Evolutionary conservation across 1,140 invertebrate species (phyloP), one percentile per base, ranked within the genome.

Genomic region (Drosophila arawakana): DNA sequence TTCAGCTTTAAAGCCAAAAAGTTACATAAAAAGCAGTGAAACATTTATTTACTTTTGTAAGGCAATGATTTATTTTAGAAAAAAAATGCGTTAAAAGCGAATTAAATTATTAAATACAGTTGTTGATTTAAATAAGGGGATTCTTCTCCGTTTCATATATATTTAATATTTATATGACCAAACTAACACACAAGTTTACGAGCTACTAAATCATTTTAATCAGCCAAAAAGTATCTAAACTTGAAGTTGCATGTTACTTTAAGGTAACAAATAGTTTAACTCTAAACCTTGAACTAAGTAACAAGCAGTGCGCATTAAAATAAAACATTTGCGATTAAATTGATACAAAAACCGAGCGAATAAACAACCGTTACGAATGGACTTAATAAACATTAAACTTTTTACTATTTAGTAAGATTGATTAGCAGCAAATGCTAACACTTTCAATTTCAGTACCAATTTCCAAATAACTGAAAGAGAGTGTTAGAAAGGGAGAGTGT

Each of bases 401-500:
- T 82, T 79, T 65, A 68, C 76, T 68, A 39, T 81, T 86, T 68
- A 62, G 72, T 74, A 35, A 58, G 72, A 57, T 70, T 82, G 68
- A 86, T 82, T 73, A 80, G 63, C 72, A 76, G 37, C 55, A 57
- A 66, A 54, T 69, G 86, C 82, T 85, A 66, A 60, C 73, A 85
- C 82, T 85, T 85, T 81, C 72, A 58, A 46, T 85, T 85, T 85
- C 82, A 21, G 18, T 21, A 21, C 18, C 18, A 76, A 71, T 37
- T 59, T 15, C 10, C 30, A 41, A 43, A 37, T 7, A 6, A 25
- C n/a, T 46, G 25, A 65, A 43, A 62, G 66, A 50, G 49, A 30
- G 47, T 6, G 47, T 39, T 4, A 50, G 52, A 66, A n/a, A 15
- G 11, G 30, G 47, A 39, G 30, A 62, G 34, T 35, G 18, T 21